Evolutionary conservation across 2,888 invertebrate species (phyloP), one percentile per base, ranked within the genome.

Genomic region (Dione juno): DNA sequence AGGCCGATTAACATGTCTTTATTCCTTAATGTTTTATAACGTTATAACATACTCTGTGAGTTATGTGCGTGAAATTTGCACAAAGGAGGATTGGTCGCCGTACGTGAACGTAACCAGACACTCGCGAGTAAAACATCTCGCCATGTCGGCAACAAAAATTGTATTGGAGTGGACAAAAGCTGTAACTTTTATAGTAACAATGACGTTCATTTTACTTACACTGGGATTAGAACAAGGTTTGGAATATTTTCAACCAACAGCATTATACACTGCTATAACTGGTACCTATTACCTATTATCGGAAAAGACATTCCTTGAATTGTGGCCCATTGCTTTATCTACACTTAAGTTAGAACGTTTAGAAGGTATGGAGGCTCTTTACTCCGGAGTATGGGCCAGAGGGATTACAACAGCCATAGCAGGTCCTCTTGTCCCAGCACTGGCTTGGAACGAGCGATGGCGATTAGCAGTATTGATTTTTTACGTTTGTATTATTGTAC

Each of bases 131-230:
- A 95, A 96, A 77, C 97, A 97, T 84, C 94, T 97, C 67, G 96
- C 96, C 41, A 96, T 97, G 96, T 95, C 96, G 5, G 95, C 96
- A 0, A 97, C 96, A 0, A 96, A 96, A 85, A 95, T 97, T 69
- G 96, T 96, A 10, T 90, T 97, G 66, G 96, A 97, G 84, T 96
- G 96, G 95, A 96, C 96, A 16, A 97, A 97, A 87, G 96, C 96
- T 0, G 95, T 97, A 61, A 96, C 96, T 0, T 97, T 96, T 80
- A 94, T 96, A 41, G 96, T 96, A 43, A 97, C 96, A 0, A 94
- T 96, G 50, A 96, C 96, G 0, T 97, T 96, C 80, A 95, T 96
- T 87, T 91, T 97, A 13, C 90, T 97, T 3, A 96, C 96, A 0
- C 95, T 97, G 61, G 96, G 96, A 1, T 84, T 96, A 70, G 96